phyloP scores from a whole-genome alignment of 1,140 invertebrate species.

The Penaeus japonicus region DNA sequence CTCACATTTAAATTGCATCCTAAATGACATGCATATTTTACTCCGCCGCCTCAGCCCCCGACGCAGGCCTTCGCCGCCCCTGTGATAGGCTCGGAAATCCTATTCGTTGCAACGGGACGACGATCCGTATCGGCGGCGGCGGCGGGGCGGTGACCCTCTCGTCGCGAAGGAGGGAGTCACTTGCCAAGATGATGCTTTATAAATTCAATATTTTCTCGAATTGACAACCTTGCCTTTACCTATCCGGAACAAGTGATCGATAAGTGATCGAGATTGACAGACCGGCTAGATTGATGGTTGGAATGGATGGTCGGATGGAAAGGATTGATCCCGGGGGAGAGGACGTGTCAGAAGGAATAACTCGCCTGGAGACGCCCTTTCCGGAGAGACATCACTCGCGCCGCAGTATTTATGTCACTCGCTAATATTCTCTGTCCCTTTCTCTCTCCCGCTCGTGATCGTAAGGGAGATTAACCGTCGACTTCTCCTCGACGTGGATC shows the following conservation, averaged over 20 bases:
- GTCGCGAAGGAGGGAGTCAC: neutral
- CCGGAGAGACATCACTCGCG: neutral
- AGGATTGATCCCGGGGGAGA: constrained; percentile 28
- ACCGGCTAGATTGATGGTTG: neutral
- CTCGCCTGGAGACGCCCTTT: no score
- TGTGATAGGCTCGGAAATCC: neutral
- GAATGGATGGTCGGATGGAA: constrained; percentile 20
- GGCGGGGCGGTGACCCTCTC: neutral
- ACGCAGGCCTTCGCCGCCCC: neutral
- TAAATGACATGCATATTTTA: constrained; percentile 31
- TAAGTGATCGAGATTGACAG: constrained; percentile 6
- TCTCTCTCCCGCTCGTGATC: neutral
- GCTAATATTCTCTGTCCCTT: neutral
- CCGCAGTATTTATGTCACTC: neutral
- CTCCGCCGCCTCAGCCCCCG: neutral
- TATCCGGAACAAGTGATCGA: neutral
- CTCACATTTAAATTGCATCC: constrained; percentile 20
- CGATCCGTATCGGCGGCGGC: neutral
- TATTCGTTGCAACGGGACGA: neutral
- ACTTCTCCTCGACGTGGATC: no score
- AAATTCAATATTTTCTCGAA: constrained; percentile 53
- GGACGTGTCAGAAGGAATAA: no score
- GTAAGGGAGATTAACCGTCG: no score
- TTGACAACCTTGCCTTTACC: constrained; percentile 29
- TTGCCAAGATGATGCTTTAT: constrained; percentile 24